A percentile compares a stretch with the other conserved stretches of the same genome.
Conservation (phyloP, 2,797 vertebrate species). For the Tokudaia tokunoshimensis region DNA sequence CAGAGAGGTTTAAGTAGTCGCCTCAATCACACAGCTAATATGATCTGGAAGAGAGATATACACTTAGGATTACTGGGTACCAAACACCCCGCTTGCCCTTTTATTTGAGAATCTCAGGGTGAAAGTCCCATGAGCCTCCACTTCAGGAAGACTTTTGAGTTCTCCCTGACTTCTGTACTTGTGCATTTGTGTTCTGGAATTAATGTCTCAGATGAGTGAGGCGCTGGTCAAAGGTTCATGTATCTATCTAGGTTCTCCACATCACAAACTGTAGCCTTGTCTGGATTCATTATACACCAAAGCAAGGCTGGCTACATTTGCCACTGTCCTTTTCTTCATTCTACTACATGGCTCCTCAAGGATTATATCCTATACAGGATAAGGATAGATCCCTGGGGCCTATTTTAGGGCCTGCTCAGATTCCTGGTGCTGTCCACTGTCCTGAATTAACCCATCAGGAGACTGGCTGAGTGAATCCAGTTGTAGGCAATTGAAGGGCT, state of each 20-base stretch:
- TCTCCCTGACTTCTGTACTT: neutral
- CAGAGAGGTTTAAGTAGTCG: neutral
- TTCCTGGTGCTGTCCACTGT: neutral
- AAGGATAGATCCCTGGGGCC: neutral
- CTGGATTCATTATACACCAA: slow-evolving; percentile 7
- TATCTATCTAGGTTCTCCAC: neutral
- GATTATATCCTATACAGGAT: neutral
- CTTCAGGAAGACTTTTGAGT: neutral
- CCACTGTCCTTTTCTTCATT: neutral
- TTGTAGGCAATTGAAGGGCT: slow-evolving; percentile 28
- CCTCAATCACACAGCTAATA: neutral
- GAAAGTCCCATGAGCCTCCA: neutral
- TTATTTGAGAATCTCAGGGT: slow-evolving; percentile 19
- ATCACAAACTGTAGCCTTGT: neutral
- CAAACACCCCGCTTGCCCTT: neutral
- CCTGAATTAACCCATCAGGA: neutral
- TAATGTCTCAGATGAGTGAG: neutral
- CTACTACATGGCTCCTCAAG: neutral
- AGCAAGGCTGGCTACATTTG: neutral
- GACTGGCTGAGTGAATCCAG: slow-evolving; percentile 26
- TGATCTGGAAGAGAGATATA: neutral
- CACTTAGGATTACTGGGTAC: neutral
- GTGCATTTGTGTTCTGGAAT: neutral
- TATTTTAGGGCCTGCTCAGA: neutral
- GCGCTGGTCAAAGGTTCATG: neutral